Percentiles rank a stretch among this genome's conserved stretches.
Evolutionary conservation across 2,888 invertebrate species (phyloP).

Genomic region (Fragum sueziense): DNA sequence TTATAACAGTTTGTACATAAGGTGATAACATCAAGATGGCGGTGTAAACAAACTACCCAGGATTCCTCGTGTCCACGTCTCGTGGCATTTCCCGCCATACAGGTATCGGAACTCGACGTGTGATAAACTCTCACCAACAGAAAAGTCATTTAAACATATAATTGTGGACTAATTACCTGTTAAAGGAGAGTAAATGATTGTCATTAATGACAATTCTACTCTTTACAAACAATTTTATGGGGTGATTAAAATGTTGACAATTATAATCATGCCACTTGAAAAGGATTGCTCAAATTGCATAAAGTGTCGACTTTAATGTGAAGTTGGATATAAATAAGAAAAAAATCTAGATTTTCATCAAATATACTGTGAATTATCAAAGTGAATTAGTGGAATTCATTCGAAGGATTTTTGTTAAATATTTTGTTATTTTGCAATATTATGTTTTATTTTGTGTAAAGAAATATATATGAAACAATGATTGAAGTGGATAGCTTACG

Average conservation of each 20-base stretch:
- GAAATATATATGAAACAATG: constrained; percentile 40
- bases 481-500: constrained; percentile 64
- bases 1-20: constrained; percentile 21
- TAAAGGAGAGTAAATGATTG: constrained; percentile 50
- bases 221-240: not conserved
- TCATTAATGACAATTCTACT: constrained; percentile 48
- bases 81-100: constrained; percentile 44
- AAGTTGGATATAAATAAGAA: not conserved
- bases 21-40: constrained; percentile 10
- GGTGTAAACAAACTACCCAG: constrained; percentile 34
- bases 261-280: constrained; percentile 15
- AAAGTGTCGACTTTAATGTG: not conserved
- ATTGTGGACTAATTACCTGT: constrained; percentile 47
- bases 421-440: not conserved
- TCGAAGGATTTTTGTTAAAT: too few relatives aligned
- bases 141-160: constrained; percentile 26
- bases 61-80: constrained; percentile 31
- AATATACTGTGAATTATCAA: not conserved
- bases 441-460: not conserved
- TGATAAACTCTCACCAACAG: constrained; percentile 43
- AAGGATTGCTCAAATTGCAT: constrained; percentile 18
- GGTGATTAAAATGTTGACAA: not conserved
- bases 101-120: constrained; percentile 39
- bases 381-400: too few relatives aligned
- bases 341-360: not conserved